These are phyloP conservation scores for Trachelus tabidus DNA, from an alignment of 2,888 invertebrate genomes.

Conservation along the genomic window DNA sequence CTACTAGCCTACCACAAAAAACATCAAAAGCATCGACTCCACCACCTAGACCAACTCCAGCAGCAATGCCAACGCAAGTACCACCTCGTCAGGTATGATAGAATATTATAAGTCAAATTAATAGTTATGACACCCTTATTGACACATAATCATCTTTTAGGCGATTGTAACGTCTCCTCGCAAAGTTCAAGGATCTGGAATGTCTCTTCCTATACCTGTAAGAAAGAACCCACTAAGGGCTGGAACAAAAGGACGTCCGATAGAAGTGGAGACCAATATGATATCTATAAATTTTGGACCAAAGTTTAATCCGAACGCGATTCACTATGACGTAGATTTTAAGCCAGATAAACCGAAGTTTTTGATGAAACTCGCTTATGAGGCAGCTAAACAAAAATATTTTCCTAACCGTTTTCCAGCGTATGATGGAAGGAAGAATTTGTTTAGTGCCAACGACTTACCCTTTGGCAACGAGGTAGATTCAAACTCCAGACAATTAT, in stretches of 20 bases:
- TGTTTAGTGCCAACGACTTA: conserved; percentile 69
- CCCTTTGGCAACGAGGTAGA: conserved; percentile 62
- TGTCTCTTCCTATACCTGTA: conserved; percentile 36
- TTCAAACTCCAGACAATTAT: neutral
- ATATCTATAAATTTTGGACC: conserved; percentile 69
- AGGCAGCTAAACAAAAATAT: conserved; percentile 47
- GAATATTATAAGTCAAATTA: neutral
- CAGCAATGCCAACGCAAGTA: conserved; percentile 1
- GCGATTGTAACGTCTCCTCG: neutral
- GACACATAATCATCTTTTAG: conserved; percentile 4
- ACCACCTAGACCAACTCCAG: neutral
- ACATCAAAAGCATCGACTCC: neutral
- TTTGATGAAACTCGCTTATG: conserved; percentile 69
- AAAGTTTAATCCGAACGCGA: conserved; percentile 63
- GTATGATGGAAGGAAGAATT: conserved; percentile 80
- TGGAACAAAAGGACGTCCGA: conserved; percentile 64
- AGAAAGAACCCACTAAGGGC: conserved; percentile 35
- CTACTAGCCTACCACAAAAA: neutral
- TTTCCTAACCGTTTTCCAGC: conserved; percentile 71
- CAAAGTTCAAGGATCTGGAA: conserved; percentile 6
- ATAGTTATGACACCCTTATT: neutral
- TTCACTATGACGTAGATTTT: conserved; percentile 87
- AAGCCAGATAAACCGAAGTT: conserved; percentile 78
- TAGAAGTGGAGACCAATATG: conserved; percentile 74
- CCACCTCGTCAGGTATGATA: neutral